Evolutionary conservation across 2,113 vertebrate species (phyloP).

Genomic region (Tupaia tana): DNA sequence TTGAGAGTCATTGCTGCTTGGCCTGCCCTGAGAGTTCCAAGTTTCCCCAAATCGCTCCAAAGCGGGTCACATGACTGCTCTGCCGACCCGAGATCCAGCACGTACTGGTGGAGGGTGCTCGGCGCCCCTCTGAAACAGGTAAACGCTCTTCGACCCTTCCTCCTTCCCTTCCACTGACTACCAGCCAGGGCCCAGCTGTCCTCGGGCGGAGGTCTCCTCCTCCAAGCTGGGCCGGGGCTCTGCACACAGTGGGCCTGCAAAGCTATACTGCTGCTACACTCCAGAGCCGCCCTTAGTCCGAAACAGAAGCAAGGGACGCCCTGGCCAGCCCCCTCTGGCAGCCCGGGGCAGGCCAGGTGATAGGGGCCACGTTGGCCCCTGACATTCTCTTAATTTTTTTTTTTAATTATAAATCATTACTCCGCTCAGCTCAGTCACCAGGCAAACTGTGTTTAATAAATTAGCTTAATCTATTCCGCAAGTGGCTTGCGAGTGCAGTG

Average conservation of each 20-base stretch:
- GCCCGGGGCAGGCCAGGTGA: background rate
- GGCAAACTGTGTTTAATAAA: conserved; percentile 97
- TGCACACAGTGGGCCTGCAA: background rate
- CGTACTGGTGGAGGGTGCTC: no score
- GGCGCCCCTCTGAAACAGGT: background rate
- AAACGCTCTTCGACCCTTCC: background rate
- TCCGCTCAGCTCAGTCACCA: conserved; percentile 94
- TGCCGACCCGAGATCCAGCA: background rate
- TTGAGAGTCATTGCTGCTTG: background rate
- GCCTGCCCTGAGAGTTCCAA: accelerated
- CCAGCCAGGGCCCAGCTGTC: background rate
- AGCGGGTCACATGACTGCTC: accelerated
- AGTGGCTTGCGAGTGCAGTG: conserved; percentile 93
- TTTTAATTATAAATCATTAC: conserved; percentile 87
- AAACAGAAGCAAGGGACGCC: accelerated
- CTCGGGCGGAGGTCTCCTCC: no score
- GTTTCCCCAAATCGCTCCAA: background rate
- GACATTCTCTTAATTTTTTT: conserved; percentile 86
- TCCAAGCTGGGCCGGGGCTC: accelerated
- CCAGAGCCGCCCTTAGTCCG: accelerated
- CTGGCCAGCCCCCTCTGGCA: background rate
- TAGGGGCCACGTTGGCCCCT: conserved; percentile 48
- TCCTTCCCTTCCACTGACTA: accelerated
- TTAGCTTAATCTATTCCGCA: conserved; percentile 96
- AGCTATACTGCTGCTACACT: accelerated